Evolutionary conservation across 2,888 invertebrate genomes (phyloP).

Genomic region (Lasiommata megera): DNA sequence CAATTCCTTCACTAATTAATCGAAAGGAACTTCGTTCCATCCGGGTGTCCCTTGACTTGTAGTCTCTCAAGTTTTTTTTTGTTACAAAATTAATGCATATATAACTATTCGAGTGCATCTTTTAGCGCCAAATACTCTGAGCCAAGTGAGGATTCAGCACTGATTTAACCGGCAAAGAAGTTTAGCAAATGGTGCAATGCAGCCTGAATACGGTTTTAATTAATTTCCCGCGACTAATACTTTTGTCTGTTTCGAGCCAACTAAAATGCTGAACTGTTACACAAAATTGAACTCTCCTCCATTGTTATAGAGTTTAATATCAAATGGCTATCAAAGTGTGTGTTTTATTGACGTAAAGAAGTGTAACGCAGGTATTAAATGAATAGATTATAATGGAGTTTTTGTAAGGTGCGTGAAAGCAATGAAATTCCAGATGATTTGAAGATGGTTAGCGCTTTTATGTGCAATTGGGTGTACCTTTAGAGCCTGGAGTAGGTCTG

Average conservation of each 20-base stretch:
- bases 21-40: too few species aligned
- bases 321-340: neutral
- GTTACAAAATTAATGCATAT: neutral
- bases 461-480: too few species aligned
- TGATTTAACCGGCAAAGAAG: conserved; percentile 18
- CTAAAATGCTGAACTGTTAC: conserved; percentile 4
- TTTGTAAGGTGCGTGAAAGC: neutral
- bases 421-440: neutral
- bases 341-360: neutral
- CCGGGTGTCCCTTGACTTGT: too few species aligned
- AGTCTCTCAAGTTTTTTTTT: too few species aligned
- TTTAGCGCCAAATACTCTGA: conserved; percentile 10
- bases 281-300: neutral
- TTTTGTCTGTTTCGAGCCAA: conserved; percentile 25
- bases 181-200: conserved; percentile 28
- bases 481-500: too few species aligned
- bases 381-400: neutral
- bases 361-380: neutral
- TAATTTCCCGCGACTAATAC: conserved; percentile 31
- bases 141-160: conserved; percentile 21
- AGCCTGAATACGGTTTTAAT: conserved; percentile 30
- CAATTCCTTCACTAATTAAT: too few species aligned
- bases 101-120: neutral
- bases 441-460: too few species aligned
- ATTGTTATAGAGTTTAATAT: neutral